A percentile compares a stretch with the other conserved stretches of the same genome.
Conservation (phyloP, 2,113 vertebrate species). For the Syngnathoides biaculeatus region DNA sequence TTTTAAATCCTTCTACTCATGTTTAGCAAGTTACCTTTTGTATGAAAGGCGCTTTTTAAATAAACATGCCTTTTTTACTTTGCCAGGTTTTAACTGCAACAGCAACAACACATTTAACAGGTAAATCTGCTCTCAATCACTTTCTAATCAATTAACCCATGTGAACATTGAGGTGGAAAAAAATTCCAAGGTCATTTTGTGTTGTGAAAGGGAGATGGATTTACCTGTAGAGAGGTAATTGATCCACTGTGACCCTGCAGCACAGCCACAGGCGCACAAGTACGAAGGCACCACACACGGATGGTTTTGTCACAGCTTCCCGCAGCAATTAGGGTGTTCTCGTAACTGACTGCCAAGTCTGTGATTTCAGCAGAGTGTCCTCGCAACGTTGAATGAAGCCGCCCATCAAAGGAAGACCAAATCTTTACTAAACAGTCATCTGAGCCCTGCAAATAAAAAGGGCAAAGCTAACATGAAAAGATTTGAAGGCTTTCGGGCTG, state of each 20-base stretch:
- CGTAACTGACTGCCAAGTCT: conserved; percentile 94
- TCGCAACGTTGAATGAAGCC: conserved; percentile 87
- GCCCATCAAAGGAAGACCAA: conserved; percentile 94
- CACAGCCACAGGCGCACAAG: conserved; percentile 93
- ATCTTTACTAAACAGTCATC: conserved; percentile 98
- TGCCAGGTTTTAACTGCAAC: too few species aligned
- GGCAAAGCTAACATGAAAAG: background rate
- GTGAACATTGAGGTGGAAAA: too few species aligned
- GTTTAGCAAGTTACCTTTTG: too few species aligned
- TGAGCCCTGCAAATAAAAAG: conserved; percentile 79
- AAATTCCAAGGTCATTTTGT: background rate
- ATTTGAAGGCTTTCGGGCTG: background rate
- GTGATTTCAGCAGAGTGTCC: conserved; percentile 97
- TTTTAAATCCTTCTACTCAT: too few species aligned
- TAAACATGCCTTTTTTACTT: too few species aligned
- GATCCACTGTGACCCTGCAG: conserved; percentile 94
- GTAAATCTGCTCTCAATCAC: too few species aligned
- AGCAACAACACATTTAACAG: too few species aligned
- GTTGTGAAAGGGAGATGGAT: background rate
- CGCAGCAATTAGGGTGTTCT: conserved; percentile 95
- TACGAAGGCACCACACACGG: conserved; percentile 94
- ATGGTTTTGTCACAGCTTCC: conserved; percentile 98
- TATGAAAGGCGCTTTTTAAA: too few species aligned
- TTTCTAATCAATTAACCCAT: too few species aligned
- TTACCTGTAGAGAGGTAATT: conserved; percentile 95